Percentiles rank a stretch among this genome's conserved stretches.
Evolutionary conservation across 2,113 vertebrate genomes (phyloP).

Genomic region (Rhinolophus sinicus): DNA sequence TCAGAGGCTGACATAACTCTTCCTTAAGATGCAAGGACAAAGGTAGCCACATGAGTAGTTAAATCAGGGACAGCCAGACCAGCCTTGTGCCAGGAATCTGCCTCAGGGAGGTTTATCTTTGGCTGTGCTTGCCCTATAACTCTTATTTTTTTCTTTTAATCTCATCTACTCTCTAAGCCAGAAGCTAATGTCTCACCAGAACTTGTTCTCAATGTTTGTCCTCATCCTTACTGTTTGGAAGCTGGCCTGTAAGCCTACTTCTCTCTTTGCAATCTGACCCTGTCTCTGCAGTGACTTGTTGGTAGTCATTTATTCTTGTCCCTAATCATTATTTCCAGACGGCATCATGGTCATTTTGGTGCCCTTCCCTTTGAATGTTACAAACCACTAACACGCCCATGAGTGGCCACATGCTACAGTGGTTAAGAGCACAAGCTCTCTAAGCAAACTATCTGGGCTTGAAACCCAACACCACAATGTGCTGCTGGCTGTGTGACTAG

Average conservation of each 20-base stretch:
- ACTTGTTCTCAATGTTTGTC: neutral
- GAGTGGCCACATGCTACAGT: neutral
- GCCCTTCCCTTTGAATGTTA: neutral
- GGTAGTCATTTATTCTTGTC: neutral
- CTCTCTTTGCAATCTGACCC: neutral
- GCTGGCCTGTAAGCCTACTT: neutral
- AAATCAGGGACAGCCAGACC: neutral
- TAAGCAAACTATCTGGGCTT: neutral
- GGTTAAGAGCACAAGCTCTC: neutral
- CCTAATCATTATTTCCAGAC: neutral
- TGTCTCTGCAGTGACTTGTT: neutral
- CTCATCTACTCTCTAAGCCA: neutral
- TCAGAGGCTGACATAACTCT: neutral
- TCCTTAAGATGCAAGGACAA: neutral
- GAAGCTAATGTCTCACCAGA: neutral
- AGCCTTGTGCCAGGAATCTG: neutral
- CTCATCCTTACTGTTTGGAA: neutral
- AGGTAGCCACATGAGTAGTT: neutral
- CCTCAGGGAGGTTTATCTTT: neutral
- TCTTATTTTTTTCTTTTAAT: slow-evolving; percentile 1
- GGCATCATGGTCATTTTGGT: neutral
- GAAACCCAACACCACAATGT: neutral
- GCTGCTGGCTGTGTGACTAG: neutral
- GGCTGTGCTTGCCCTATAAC: neutral
- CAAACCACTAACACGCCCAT: neutral